Conservation (phyloP, 1,140 invertebrate genomes). For the Lordiphosa mommai region DNA sequence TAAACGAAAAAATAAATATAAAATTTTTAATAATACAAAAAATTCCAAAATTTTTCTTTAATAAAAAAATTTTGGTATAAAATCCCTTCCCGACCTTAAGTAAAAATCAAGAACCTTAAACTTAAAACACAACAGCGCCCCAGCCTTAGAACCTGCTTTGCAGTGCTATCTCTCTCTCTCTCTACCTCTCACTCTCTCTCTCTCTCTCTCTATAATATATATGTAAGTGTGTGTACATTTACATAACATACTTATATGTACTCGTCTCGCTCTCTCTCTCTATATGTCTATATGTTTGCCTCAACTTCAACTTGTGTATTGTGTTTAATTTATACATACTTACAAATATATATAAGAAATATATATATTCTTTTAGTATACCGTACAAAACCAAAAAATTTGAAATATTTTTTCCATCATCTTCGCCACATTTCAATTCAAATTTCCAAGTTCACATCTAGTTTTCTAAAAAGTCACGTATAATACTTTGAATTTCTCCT, state of each 20-base stretch:
- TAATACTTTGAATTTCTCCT: slow-evolving; percentile 20
- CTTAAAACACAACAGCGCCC: no score
- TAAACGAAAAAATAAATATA: no score
- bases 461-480: slow-evolving; percentile 12
- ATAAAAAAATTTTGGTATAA: no score
- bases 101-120: slow-evolving; percentile 12
- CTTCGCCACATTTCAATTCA: slow-evolving; percentile 46
- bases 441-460: slow-evolving; percentile 21
- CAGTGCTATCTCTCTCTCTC: slow-evolving; percentile 33
- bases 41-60: no score
- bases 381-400: slow-evolving; percentile 47
- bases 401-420: slow-evolving; percentile 39
- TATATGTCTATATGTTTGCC: slow-evolving; percentile 59
- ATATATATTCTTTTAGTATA: slow-evolving; percentile 27
- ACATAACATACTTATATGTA: slow-evolving; percentile 23
- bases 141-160: slow-evolving; percentile 31
- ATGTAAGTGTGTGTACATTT: slow-evolving; percentile 13
- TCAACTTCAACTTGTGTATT: slow-evolving; percentile 61
- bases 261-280: slow-evolving; percentile 13
- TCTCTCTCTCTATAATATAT: slow-evolving; percentile 23
- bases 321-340: slow-evolving; percentile 44
- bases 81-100: neutral
- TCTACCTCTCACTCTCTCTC: slow-evolving; percentile 26
- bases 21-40: no score
- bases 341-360: no score